Evolutionary conservation across 2,797 vertebrate genomes (phyloP), one percentile per base, ranked within the genome.

Genomic region (Alectoris magna): DNA sequence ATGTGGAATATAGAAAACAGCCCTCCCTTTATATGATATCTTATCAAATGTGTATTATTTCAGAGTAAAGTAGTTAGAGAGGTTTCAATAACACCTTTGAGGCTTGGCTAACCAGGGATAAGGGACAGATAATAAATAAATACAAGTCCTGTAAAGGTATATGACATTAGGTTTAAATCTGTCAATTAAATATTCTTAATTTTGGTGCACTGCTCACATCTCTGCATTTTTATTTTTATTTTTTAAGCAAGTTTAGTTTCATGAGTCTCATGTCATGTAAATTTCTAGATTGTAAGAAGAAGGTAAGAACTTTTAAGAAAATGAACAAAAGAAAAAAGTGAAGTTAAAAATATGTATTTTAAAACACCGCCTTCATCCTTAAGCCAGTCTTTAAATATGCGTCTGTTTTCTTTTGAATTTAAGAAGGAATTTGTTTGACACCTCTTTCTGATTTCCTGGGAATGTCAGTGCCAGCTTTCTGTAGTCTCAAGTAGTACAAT

Each of bases 21-120:
- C 6, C 3, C 5, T 69, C 7, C 7, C 9, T 72, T 66, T 29
- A n/a, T 26, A 29, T 9, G 23, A 39, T 51, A 0, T 18, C 64
- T 68, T 38, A 53, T 70, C 3, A 46, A 55, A 53, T 6, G 15
- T 56, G n/a, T 2, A 43, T 3, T 13, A 56, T 51, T 9, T 26
- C 46, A 6, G 14, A 8, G 6, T 48, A 5, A 4, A 2, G 3
- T 3, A 58, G 2, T 13, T 48, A 79, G 1, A 15, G 2, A 21
- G 2, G n/a, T 69, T 88, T 38, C 7, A n/a, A 7, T 73, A 63
- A 10, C 6, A 41, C 31, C 2, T 0, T 31, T 27, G 44, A 75
- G 4, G n/a, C 7, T 2, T 49, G 7, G 6, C 10, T 53, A 85
- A 44, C 18, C 16, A 64, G 3, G 5, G 1, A 7, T 43, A 77